Percentiles rank a stretch among this genome's conserved stretches.
Conservation (phyloP, 2,797 vertebrate genomes). For the Kryptolebias ocellatus region DNA sequence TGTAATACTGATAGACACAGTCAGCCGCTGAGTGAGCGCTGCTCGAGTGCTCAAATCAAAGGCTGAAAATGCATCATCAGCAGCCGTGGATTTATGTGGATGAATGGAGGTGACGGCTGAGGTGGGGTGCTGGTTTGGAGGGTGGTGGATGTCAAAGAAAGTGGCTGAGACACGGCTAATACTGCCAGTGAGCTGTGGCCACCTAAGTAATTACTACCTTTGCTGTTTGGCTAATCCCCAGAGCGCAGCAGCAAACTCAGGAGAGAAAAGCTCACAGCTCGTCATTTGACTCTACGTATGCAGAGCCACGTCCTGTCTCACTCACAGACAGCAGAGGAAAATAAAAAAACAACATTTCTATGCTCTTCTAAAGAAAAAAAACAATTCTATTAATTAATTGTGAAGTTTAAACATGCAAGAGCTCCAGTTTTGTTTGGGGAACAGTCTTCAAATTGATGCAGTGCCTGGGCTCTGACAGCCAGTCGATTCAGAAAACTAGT, state of each 20-base stretch:
- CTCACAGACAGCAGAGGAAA: conserved; percentile 1
- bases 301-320: conserved; percentile 35
- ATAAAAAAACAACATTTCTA: conserved; percentile 13
- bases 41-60: conserved; percentile 31
- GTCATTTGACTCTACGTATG: conserved; percentile 51
- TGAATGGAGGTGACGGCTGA: conserved; percentile 58
- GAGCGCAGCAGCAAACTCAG: conserved; percentile 56
- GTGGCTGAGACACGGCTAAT: conserved; percentile 74
- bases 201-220: conserved; percentile 75
- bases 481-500: too few species aligned
- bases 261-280: conserved; percentile 47
- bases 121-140: conserved; percentile 12
- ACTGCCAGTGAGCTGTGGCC: conserved; percentile 71
- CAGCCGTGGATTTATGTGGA: conserved; percentile 73
- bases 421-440: not conserved
- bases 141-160: conserved; percentile 71
- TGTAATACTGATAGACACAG: conserved; percentile 74
- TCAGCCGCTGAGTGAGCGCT: conserved; percentile 36
- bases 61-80: conserved; percentile 70
- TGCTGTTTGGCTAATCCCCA: conserved; percentile 71
- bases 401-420: not conserved
- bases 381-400: not conserved
- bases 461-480: too few species aligned
- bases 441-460: too few species aligned
- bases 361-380: conserved; percentile 1